Evolutionary conservation across 2,113 vertebrate species (phyloP).

Genomic region (Gobius niger): DNA sequence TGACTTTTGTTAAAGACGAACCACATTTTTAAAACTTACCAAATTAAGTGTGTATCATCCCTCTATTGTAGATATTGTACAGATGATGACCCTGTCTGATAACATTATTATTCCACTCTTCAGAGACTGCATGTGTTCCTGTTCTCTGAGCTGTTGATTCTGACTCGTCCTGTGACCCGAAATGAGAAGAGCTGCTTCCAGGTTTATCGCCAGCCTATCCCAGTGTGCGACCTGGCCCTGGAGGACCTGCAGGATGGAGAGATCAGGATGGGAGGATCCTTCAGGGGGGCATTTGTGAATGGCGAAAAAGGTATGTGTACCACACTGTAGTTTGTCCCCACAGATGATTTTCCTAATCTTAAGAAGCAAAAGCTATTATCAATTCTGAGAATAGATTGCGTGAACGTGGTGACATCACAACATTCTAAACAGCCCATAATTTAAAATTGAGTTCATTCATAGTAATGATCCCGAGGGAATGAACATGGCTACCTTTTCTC

Average conservation of each 20-base stretch:
- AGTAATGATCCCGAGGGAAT: too few species aligned
- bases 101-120: slow-evolving; percentile 8
- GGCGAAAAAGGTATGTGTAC: slow-evolving; percentile 86
- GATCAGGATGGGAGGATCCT: slow-evolving; percentile 92
- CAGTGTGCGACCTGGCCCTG: slow-evolving; percentile 84
- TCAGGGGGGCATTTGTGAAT: slow-evolving; percentile 92
- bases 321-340: too few species aligned
- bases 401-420: too few species aligned
- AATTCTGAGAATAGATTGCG: too few species aligned
- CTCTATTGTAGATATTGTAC: background rate
- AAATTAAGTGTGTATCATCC: background rate
- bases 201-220: slow-evolving; percentile 95
- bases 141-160: slow-evolving; percentile 91
- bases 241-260: slow-evolving; percentile 96
- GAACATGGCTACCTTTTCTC: too few species aligned
- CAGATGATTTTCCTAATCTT: too few species aligned
- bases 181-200: slow-evolving; percentile 91
- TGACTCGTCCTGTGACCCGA: slow-evolving; percentile 88
- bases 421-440: too few species aligned
- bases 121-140: slow-evolving; percentile 96
- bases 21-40: too few species aligned
- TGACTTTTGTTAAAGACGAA: too few species aligned
- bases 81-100: background rate
- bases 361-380: too few species aligned
- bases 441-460: too few species aligned